Base-by-base conservation (phyloP, 2,113 vertebrate species). In the Micromys minutus region DNA sequence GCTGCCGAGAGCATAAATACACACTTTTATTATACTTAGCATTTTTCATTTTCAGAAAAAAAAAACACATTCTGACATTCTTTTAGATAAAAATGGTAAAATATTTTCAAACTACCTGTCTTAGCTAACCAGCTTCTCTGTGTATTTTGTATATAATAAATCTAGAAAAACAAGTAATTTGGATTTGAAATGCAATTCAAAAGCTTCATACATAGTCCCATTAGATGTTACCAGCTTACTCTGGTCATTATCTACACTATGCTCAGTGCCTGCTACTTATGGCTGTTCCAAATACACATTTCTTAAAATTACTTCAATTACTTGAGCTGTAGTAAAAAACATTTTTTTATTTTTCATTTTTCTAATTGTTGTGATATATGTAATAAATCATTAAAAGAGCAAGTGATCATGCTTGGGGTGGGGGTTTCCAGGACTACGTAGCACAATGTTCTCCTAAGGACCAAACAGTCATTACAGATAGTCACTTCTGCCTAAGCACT, bases 1-100 rank as follows among this genome's bases (percentile, higher is more conserved):
- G 67, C 91, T 98, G 92, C 97, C 95, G 47, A 98, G 97, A 98
- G 97, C 98, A 98, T 98, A 98, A 98, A 98, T 98, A 98, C 94
- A 98, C 96, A 98, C 57, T 98, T 90, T 97, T 98, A 94, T 97
- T 97, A 97, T 97, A 95, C 91, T 98, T 98, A 97, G 83, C 97
- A 97, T 98, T 98, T 98, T 98, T 98, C 96, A 97, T 98, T 97
- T 97, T 81, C 1, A 81, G n/a, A n/a, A 93, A 94, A 31, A 96
- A 52, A 74, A 80, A 21, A 57, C 17, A 83, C 8, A 29, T 47
- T 94, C 91, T 97, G 89, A 94, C 95, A 96, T 92, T 98, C 89
- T 95, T 98, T 97, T 93, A 96, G 52, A 45, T 97, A 88, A 97
- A 97, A 96, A 94, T 72, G 87, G 89, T 91, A 92, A 96, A 97